Evolutionary conservation across 2,797 vertebrate species (phyloP).

Genomic region (Hemitrygon akajei): DNA sequence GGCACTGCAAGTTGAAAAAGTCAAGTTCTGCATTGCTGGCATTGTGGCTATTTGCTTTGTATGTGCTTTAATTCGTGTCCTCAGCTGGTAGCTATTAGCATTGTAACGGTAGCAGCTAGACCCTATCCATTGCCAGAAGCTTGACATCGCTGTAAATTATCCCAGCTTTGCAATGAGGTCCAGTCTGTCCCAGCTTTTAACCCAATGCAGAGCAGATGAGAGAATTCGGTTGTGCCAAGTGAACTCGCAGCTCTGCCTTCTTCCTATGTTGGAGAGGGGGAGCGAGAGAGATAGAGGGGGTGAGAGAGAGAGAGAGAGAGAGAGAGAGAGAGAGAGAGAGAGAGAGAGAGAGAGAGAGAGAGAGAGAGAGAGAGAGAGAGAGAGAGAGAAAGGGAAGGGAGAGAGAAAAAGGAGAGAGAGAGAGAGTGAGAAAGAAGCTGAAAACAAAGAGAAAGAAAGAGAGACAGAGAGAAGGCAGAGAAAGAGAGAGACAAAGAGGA

Average conservation of each 20-base stretch:
- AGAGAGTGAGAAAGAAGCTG: too few relatives aligned
- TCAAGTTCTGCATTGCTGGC: not conserved
- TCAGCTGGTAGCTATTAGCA: conserved; percentile 55
- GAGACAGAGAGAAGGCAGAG: too few relatives aligned
- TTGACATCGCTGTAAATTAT: conserved; percentile 30
- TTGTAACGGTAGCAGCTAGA: conserved; percentile 55
- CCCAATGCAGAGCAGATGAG: conserved; percentile 27
- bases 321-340: not conserved
- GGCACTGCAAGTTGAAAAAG: not conserved
- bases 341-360: not conserved
- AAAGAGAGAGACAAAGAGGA: too few relatives aligned
- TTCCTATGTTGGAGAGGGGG: not conserved
- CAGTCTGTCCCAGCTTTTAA: not conserved
- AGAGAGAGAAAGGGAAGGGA: too few relatives aligned
- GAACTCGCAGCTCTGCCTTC: not conserved
- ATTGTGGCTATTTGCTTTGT: conserved; percentile 41
- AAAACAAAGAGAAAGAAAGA: too few relatives aligned
- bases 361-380: too few relatives aligned
- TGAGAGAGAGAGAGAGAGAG: too few relatives aligned
- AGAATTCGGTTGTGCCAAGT: not conserved
- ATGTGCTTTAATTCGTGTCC: conserved; percentile 38
- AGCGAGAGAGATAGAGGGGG: not conserved
- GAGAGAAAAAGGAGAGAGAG: too few relatives aligned
- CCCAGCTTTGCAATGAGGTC: conserved; percentile 16
- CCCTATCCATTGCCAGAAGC: conserved; percentile 46